These are phyloP conservation scores for Ophion obscuratus DNA, from an alignment of 2,888 invertebrate species.

Conservation along the genomic window DNA sequence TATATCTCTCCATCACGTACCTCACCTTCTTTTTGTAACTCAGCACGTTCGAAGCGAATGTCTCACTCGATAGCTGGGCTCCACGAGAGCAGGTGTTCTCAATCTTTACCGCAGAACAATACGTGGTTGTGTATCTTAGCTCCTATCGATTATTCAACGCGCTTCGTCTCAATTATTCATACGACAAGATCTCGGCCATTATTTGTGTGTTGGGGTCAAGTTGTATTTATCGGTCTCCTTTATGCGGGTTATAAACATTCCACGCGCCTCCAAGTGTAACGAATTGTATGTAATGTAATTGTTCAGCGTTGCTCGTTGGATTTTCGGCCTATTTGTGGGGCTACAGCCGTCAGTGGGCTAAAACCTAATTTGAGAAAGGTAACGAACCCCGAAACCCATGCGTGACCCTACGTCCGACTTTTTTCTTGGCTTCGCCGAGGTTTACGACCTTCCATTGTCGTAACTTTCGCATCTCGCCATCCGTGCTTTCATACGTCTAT, in stretches of 20 bases:
- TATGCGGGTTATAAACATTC: background rate
- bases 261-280: background rate
- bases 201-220: too few relatives aligned
- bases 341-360: background rate
- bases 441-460: conserved; percentile 25
- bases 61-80: too few relatives aligned
- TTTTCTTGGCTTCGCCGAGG: conserved; percentile 7
- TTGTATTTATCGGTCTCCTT: background rate
- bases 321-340: conserved; percentile 3
- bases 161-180: background rate
- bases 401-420: conserved; percentile 33
- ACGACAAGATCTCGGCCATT: too few relatives aligned
- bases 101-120: too few relatives aligned
- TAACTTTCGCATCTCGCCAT: conserved; percentile 14
- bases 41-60: too few relatives aligned
- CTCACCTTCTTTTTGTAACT: too few relatives aligned
- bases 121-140: background rate
- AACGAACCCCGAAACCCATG: conserved; percentile 20
- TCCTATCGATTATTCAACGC: background rate
- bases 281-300: background rate
- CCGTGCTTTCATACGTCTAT: background rate
- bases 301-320: background rate
- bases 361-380: conserved; percentile 33
- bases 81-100: too few relatives aligned
- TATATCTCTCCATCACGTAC: too few relatives aligned